A percentile compares a stretch with the other conserved stretches of the same genome.
Conservation (phyloP, 2,888 invertebrate genomes). For the Callyntrura sp. region DNA sequence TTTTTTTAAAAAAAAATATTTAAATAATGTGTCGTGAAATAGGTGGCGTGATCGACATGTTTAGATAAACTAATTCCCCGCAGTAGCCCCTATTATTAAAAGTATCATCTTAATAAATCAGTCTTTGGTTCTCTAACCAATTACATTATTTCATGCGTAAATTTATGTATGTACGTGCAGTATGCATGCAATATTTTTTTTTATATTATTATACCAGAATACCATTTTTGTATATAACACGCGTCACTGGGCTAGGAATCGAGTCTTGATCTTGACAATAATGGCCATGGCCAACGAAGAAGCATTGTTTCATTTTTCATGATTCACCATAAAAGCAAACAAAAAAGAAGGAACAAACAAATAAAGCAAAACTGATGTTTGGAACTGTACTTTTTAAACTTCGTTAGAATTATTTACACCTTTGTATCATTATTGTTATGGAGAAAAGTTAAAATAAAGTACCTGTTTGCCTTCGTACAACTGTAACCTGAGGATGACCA, state of each 20-base stretch:
- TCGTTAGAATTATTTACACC: conserved; percentile 27
- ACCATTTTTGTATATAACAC: conserved; percentile 74
- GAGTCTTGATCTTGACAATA: conserved; percentile 69
- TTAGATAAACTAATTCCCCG: too few species aligned
- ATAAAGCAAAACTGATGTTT: conserved; percentile 21
- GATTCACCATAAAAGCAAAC: conserved; percentile 54
- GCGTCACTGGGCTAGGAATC: conserved; percentile 64
- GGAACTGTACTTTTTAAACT: conserved; percentile 5
- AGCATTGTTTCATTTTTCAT: conserved; percentile 49
- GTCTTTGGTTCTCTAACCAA: too few species aligned
- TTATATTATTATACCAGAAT: conserved; percentile 43
- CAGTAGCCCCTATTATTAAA: too few species aligned
- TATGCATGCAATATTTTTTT: conserved; percentile 45
- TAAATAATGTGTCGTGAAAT: too few species aligned
- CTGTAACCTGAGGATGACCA: conserved; percentile 73
- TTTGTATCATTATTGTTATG: too few species aligned
- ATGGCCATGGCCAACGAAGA: conserved; percentile 43
- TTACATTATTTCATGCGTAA: too few species aligned
- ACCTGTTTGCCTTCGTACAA: conserved; percentile 74
- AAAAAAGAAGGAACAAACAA: conserved; percentile 24
- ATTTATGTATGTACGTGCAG: background rate
- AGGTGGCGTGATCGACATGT: too few species aligned
- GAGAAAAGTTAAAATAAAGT: background rate
- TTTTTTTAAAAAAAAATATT: too few species aligned
- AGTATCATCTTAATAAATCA: too few species aligned